phyloP scores from a whole-genome alignment of 1,140 invertebrate genomes.

The Drosophila busckii region DNA sequence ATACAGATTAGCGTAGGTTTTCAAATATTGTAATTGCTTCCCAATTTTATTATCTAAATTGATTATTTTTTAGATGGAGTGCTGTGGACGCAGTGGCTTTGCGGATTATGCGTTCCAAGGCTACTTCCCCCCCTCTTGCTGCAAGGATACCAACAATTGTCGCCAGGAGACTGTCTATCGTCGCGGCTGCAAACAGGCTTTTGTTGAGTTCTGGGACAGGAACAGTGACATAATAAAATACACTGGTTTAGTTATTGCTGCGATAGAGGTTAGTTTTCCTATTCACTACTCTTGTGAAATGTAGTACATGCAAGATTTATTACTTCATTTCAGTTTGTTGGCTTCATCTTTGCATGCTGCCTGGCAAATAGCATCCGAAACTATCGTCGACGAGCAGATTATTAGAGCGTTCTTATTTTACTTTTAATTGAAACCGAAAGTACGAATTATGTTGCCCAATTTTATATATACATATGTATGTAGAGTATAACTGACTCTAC shows the following conservation, averaged over 20 bases:
- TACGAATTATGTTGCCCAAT: slow-evolving; percentile 69
- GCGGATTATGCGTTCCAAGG: slow-evolving; percentile 78
- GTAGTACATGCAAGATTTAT: background rate
- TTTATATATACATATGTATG: slow-evolving; percentile 20
- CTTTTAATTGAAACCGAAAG: slow-evolving; percentile 66
- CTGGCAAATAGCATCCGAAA: slow-evolving; percentile 93
- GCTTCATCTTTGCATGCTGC: slow-evolving; percentile 93
- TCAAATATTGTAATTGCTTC: background rate
- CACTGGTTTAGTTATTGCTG: slow-evolving; percentile 84
- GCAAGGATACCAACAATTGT: slow-evolving; percentile 77
- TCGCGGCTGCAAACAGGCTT: slow-evolving; percentile 78
- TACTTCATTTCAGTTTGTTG: slow-evolving; percentile 86
- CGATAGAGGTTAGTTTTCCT: slow-evolving; percentile 81
- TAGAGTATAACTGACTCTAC: slow-evolving; percentile 29
- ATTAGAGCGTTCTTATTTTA: slow-evolving; percentile 78
- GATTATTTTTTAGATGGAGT: slow-evolving; percentile 80
- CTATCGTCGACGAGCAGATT: slow-evolving; percentile 82
- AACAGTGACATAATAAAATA: slow-evolving; percentile 82
- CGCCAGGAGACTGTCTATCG: slow-evolving; percentile 76
- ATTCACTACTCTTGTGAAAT: background rate
- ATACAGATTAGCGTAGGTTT: slow-evolving; percentile 79
- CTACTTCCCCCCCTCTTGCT: slow-evolving; percentile 79
- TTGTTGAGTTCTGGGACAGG: slow-evolving; percentile 79
- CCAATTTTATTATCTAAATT: background rate
- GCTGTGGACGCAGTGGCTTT: slow-evolving; percentile 82